A percentile compares a stretch with the other conserved stretches of the same genome.
phyloP scores from a whole-genome alignment of 2,888 invertebrate species.

The Platerodrilus igneus region DNA sequence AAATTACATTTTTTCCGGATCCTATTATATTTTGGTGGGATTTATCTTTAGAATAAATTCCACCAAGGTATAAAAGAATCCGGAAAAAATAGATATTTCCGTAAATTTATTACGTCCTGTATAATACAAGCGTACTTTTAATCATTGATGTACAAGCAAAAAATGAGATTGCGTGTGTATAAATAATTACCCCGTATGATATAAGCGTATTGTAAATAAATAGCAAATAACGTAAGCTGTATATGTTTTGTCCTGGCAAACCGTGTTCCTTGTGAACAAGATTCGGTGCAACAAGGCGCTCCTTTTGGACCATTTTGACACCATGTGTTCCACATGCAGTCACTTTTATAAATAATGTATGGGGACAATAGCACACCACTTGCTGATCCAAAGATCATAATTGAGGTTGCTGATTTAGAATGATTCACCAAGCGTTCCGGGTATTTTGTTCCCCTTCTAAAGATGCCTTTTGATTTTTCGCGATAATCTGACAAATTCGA shows the following conservation, averaged over 20 bases:
- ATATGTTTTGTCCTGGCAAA: constrained; percentile 2
- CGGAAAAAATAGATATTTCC: no score
- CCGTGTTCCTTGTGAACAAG: constrained; percentile 1
- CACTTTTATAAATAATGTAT: constrained; percentile 36
- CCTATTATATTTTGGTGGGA: no score
- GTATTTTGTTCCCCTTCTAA: constrained; percentile 20
- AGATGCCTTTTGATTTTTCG: constrained; percentile 22
- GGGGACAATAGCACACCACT: constrained; percentile 35
- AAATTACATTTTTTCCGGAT: no score
- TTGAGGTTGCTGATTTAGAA: constrained; percentile 26
- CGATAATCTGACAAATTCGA: constrained; percentile 20
- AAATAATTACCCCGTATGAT: no score
- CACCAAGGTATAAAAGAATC: no score
- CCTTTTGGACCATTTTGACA: constrained; percentile 37
- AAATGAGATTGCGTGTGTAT: no score
- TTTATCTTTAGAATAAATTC: no score
- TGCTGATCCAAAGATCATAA: constrained; percentile 38
- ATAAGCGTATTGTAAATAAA: no score
- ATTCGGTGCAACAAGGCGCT: constrained; percentile 22
- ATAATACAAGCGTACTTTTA: no score
- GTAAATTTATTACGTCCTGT: no score
- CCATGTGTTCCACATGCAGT: constrained; percentile 35
- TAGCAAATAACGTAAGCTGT: no score
- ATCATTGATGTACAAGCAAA: no score
- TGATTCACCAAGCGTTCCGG: constrained; percentile 28